Base-by-base conservation (phyloP, 2,888 invertebrate genomes). In the Lobophora halterata region DNA sequence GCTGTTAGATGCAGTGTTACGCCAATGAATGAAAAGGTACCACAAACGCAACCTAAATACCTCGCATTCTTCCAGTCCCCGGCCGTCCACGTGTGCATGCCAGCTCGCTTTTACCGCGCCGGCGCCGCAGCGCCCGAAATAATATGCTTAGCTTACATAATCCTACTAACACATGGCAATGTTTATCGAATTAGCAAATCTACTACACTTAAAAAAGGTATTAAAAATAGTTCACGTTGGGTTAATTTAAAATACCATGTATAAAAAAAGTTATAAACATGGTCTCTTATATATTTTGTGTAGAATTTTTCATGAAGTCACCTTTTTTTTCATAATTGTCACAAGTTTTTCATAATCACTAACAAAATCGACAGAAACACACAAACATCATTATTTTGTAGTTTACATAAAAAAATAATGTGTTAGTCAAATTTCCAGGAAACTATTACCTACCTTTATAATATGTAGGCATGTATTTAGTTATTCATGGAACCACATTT, bases 41-140 rank as follows among this genome's bases (percentile, higher is more conserved):
- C 79, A 80, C 77, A 78, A 79, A 79, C 78, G 77, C 79, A 85
- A 87, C 87, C 87, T 80, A 86, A 86, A 87, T 87, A 85, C 87
- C 82, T 54, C 60, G 63, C 81, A 86, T 87, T 82, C 83, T 75
- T 80, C 69, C 58, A 78, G 77, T 67, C 71, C 65, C 70, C 71
- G n/a, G 69, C 61, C 58, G 66, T 65, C 69, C 81, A 79, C 81
- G 82, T 79, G 81, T 77, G 75, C 71, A 61, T 61, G 56, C 67
- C 65, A 71, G 69, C 74, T 73, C 68, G 74, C 77, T 78, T 79
- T 78, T 79, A 78, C 78, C 76, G 74, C 72, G 74, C 70, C 35
- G 35, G 20, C 16, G 16, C 37, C 71, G 69, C 71, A 28, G 23
- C 58, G 72, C 72, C 68, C 64, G 69, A 75, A 77, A 78, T 77